These are phyloP conservation scores for Physeter macrocephalus DNA, from an alignment of 2,113 vertebrate genomes.

Conservation along the genomic window DNA sequence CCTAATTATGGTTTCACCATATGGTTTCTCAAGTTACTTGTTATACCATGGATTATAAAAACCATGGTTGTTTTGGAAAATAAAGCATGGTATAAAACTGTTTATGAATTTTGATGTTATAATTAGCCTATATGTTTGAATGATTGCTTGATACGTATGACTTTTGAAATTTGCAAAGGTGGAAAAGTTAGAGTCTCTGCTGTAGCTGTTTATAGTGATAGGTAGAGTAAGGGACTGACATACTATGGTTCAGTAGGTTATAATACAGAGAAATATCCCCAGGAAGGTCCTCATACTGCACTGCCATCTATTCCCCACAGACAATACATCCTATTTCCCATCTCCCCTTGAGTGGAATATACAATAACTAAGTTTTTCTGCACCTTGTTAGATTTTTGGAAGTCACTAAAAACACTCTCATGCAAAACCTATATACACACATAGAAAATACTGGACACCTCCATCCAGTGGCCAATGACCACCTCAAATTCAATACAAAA, in stretches of 20 bases:
- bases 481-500: background rate
- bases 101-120: background rate
- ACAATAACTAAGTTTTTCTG: background rate
- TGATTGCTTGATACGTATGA: background rate
- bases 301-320: background rate
- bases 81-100: background rate
- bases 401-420: background rate
- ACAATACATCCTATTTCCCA: background rate
- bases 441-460: background rate
- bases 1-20: background rate
- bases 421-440: background rate
- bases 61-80: background rate
- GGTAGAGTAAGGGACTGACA: background rate
- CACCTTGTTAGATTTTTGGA: background rate
- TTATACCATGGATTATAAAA: background rate
- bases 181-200: background rate
- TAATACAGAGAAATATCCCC: background rate
- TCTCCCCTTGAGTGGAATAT: background rate
- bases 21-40: background rate
- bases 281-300: background rate
- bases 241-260: background rate
- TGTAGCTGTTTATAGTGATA: background rate
- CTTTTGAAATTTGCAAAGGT: background rate
- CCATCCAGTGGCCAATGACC: background rate
- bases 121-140: background rate